Conservation (phyloP, 2,113 vertebrate genomes). For the Gambusia affinis region DNA sequence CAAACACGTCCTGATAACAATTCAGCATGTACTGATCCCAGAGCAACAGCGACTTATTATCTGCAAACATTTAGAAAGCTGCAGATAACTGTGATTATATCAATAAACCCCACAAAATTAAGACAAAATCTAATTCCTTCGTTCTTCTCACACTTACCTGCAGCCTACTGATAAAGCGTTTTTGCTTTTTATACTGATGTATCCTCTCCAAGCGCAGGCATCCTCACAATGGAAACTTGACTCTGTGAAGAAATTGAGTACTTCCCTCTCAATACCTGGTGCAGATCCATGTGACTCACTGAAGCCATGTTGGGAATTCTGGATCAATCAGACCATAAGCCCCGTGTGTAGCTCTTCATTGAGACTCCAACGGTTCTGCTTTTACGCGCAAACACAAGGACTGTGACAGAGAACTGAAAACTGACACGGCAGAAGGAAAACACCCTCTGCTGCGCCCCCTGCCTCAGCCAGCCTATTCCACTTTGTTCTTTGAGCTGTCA, state of each 20-base stretch:
- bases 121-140: not conserved
- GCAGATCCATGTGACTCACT: slow-evolving; percentile 19
- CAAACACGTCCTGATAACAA: not conserved
- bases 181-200: slow-evolving; percentile 14
- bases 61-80: not conserved
- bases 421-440: slow-evolving; percentile 1
- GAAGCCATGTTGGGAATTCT: slow-evolving; percentile 4
- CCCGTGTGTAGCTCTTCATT: slow-evolving; percentile 14
- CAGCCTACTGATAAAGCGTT: slow-evolving; percentile 10
- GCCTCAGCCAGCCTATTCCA: not conserved
- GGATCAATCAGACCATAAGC: slow-evolving; percentile 9
- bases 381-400: slow-evolving; percentile 43
- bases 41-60: not conserved
- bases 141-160: slow-evolving; percentile 38
- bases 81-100: not conserved
- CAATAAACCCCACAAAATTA: not conserved
- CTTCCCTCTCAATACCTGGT: slow-evolving; percentile 12
- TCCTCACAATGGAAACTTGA: slow-evolving; percentile 30
- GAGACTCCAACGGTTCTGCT: slow-evolving; percentile 20
- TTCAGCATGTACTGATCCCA: not conserved
- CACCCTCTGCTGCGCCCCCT: slow-evolving; percentile 62
- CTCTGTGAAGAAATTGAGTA: slow-evolving; percentile 39
- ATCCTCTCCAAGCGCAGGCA: slow-evolving; percentile 47
- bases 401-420: slow-evolving; percentile 33
- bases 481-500: slow-evolving; percentile 1